phyloP scores from a whole-genome alignment of 2,888 invertebrate genomes.

The Ernsta delagoae region DNA sequence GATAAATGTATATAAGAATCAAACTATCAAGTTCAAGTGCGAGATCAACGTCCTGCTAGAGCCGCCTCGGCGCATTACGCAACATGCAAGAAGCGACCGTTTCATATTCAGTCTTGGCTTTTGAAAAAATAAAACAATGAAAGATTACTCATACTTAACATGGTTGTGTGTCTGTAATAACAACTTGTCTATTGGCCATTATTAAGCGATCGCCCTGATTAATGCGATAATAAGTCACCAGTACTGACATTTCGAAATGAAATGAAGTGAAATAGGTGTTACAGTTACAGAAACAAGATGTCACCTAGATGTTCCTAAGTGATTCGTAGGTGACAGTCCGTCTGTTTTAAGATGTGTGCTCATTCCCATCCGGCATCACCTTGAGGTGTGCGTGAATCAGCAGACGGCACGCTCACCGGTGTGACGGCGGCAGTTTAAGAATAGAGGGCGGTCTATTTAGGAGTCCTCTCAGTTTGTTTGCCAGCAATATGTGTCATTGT shows the following conservation, averaged over 20 bases:
- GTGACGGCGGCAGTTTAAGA: conserved; percentile 77
- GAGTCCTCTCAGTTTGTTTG: conserved; percentile 81
- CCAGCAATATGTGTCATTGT: conserved; percentile 85
- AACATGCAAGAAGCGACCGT: conserved; percentile 56
- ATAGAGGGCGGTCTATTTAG: conserved; percentile 82
- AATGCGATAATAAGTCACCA: no score
- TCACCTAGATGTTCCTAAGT: conserved; percentile 11
- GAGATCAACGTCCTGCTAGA: conserved; percentile 73
- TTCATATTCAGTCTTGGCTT: conserved; percentile 56
- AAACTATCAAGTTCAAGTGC: conserved; percentile 51
- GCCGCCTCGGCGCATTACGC: conserved; percentile 58
- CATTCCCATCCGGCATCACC: conserved; percentile 60
- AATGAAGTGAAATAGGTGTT: no score
- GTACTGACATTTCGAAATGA: no score
- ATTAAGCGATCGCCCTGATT: no score
- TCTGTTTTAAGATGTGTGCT: conserved; percentile 45
- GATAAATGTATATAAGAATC: conserved; percentile 21
- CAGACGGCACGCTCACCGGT: conserved; percentile 76
- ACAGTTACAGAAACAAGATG: not conserved
- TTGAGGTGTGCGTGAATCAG: conserved; percentile 82
- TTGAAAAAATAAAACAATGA: conserved; percentile 38
- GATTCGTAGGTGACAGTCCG: conserved; percentile 18
- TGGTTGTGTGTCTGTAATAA: no score
- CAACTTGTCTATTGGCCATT: not conserved
- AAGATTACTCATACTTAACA: no score